Conservation (phyloP, 1,140 invertebrate genomes). For the Temnothorax nylanderi region DNA sequence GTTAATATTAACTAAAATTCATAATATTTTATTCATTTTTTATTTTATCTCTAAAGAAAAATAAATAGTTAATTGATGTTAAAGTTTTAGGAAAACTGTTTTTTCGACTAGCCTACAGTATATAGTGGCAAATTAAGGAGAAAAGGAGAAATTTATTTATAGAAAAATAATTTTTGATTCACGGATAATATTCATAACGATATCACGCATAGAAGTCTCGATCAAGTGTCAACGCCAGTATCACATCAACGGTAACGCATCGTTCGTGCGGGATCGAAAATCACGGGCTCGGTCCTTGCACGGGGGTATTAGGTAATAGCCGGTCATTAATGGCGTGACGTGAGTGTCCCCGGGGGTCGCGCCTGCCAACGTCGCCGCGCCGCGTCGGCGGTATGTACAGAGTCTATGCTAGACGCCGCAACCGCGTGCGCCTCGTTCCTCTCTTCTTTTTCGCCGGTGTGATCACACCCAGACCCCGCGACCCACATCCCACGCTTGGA, state of each 20-base stretch:
- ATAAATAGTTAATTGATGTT: not conserved
- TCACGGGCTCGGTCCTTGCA: slow-evolving; percentile 59
- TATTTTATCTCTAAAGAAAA: not conserved
- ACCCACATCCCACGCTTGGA: slow-evolving; percentile 81
- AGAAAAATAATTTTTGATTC: not conserved
- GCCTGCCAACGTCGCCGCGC: slow-evolving; percentile 62
- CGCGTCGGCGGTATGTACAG: not conserved
- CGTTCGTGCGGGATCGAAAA: slow-evolving; percentile 62
- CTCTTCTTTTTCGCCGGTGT: slow-evolving; percentile 61
- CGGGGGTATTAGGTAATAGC: slow-evolving; percentile 75
- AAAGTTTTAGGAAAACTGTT: not conserved
- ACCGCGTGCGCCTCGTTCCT: slow-evolving; percentile 11
- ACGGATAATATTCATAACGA: too few relatives aligned
- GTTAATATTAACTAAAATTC: not conserved
- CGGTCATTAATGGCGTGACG: slow-evolving; percentile 76
- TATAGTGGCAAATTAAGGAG: not conserved
- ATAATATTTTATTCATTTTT: not conserved
- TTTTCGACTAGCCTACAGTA: not conserved
- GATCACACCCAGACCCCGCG: slow-evolving; percentile 77
- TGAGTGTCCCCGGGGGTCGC: slow-evolving; percentile 71
- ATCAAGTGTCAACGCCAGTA: slow-evolving; percentile 54
- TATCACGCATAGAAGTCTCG: not conserved
- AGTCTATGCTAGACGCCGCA: not conserved
- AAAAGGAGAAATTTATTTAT: too few relatives aligned
- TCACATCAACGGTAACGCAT: slow-evolving; percentile 71